Conservation (phyloP, 2,888 invertebrate genomes). For the Meiosimyza decipiens region DNA sequence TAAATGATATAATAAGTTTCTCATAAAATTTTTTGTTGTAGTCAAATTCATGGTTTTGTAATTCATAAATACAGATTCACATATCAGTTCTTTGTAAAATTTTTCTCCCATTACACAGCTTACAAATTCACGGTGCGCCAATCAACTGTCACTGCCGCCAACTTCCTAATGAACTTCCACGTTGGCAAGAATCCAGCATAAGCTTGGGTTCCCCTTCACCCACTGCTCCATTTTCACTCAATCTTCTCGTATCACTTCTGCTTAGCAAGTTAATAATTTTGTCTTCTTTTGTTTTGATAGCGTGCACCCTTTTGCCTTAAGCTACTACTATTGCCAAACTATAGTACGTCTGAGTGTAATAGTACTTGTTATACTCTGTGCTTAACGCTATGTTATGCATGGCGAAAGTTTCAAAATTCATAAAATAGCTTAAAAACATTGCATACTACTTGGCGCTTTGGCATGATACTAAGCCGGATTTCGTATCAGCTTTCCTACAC, state of each 20-base stretch:
- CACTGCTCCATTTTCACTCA: neutral
- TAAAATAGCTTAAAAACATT: neutral
- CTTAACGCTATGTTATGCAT: neutral
- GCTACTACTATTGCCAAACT: too few relatives aligned
- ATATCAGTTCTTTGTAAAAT: too few relatives aligned
- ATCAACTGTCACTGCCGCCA: neutral
- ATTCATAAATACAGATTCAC: too few relatives aligned
- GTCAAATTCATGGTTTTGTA: too few relatives aligned
- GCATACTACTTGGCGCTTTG: slow-evolving; percentile 1
- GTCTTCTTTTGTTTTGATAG: slow-evolving; percentile 9
- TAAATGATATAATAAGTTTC: too few relatives aligned
- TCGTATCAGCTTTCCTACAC: neutral
- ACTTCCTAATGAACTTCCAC: neutral
- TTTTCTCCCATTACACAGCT: neutral
- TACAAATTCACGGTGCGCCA: neutral
- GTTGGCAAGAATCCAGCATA: neutral
- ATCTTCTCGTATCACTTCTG: neutral
- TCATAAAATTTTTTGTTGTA: too few relatives aligned
- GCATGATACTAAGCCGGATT: slow-evolving; percentile 19
- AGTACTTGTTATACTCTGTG: neutral
- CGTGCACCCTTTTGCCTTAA: neutral
- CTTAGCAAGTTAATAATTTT: slow-evolving; percentile 14
- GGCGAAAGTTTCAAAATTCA: slow-evolving; percentile 9
- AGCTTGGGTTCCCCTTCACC: neutral
- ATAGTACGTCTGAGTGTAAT: neutral